These are phyloP conservation scores for Tricholauxania praeusta DNA, from an alignment of 2,888 invertebrate genomes.

Conservation along the genomic window DNA sequence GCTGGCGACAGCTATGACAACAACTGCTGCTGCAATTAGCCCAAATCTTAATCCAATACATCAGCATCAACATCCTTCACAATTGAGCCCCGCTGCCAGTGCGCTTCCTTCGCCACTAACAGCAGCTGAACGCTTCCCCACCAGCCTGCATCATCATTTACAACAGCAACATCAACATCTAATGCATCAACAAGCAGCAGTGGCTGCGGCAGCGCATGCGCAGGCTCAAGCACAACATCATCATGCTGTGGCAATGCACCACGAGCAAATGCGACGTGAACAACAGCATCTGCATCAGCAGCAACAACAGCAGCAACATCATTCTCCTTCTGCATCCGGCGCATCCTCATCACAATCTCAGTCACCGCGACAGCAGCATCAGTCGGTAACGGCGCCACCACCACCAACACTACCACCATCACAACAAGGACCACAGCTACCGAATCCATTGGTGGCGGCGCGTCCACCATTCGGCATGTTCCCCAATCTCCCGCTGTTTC, in stretches of 20 bases:
- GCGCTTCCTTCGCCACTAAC: slow-evolving; percentile 47
- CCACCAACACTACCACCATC: slow-evolving; percentile 39
- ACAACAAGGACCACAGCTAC: slow-evolving; percentile 47
- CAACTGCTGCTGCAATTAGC: slow-evolving; percentile 31
- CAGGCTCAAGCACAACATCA: slow-evolving; percentile 60
- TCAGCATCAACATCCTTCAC: slow-evolving; percentile 28
- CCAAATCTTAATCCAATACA: slow-evolving; percentile 42
- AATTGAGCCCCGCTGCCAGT: slow-evolving; percentile 40
- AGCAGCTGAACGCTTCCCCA: slow-evolving; percentile 60
- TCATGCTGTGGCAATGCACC: slow-evolving; percentile 61
- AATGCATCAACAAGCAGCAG: slow-evolving; percentile 61
- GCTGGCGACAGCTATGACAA: slow-evolving; percentile 18
- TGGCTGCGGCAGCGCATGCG: slow-evolving; percentile 60
- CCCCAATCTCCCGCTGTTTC: slow-evolving; percentile 67
- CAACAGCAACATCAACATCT: slow-evolving; percentile 65
- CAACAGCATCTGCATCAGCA: slow-evolving; percentile 49
- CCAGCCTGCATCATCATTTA: slow-evolving; percentile 62
- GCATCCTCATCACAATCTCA: slow-evolving; percentile 40
- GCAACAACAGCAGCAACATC: slow-evolving; percentile 46
- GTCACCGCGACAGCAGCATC: slow-evolving; percentile 43
- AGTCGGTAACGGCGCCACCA: slow-evolving; percentile 32
- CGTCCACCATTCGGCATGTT: slow-evolving; percentile 67
- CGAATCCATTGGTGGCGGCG: slow-evolving; percentile 60
- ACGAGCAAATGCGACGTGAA: slow-evolving; percentile 63
- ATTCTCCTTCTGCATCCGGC: slow-evolving; percentile 18